These are phyloP conservation scores for Sarcophaga rosellei DNA, from an alignment of 2,888 invertebrate species.

Conservation along the genomic window DNA sequence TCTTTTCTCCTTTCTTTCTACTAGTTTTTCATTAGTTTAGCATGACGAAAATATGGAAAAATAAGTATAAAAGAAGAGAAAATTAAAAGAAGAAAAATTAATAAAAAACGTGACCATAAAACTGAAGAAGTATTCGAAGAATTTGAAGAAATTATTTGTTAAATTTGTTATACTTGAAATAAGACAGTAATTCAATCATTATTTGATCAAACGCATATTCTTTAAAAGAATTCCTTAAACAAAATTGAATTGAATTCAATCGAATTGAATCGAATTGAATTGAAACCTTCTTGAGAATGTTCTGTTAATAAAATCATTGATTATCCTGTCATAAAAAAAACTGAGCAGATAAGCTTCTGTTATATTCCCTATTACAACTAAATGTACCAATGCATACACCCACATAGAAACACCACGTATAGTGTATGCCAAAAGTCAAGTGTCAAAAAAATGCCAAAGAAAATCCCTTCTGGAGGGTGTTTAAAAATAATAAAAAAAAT, in stretches of 20 bases:
- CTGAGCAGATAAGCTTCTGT: slow-evolving; percentile 8
- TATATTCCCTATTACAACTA: neutral
- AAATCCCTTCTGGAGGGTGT: slow-evolving; percentile 17
- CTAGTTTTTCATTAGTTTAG: neutral
- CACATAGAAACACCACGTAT: neutral
- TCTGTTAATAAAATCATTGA: slow-evolving; percentile 28
- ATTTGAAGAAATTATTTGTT: slow-evolving; percentile 1
- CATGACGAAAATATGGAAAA: slow-evolving; percentile 11
- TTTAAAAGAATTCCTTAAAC: neutral
- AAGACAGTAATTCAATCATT: neutral
- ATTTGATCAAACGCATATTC: neutral
- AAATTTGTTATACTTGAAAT: neutral
- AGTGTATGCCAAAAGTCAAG: slow-evolving; percentile 28
- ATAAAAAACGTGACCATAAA: slow-evolving; percentile 55
- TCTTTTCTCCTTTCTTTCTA: slow-evolving; percentile 27
- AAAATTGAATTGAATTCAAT: neutral
- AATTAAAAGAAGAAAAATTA: slow-evolving; percentile 14
- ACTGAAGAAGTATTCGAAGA: slow-evolving; percentile 34
- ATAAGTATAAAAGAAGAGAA: slow-evolving; percentile 13
- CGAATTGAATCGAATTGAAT: neutral
- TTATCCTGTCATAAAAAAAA: slow-evolving; percentile 27
- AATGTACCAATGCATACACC: neutral
- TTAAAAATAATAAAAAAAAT: neutral
- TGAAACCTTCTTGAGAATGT: slow-evolving; percentile 12
- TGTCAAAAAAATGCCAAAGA: slow-evolving; percentile 36